A percentile compares a stretch with the other conserved stretches of the same genome.
These are phyloP conservation scores for Loxodonta africana DNA, from an alignment of 2,113 vertebrate species.

Conservation along the genomic window DNA sequence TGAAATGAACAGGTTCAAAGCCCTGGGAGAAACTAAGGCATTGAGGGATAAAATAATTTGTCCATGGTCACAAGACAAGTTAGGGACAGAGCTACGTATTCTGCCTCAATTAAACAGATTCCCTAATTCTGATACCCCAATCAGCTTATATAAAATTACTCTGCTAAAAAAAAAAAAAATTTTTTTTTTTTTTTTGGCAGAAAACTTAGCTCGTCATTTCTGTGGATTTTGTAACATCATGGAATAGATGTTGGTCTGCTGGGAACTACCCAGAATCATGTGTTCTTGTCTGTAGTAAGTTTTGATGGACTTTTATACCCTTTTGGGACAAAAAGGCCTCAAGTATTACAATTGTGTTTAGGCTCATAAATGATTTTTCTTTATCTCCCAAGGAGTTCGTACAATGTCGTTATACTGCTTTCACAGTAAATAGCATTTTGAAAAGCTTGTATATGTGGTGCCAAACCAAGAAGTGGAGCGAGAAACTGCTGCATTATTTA, in stretches of 20 bases:
- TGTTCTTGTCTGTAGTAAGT: not conserved
- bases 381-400: not conserved
- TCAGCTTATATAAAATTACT: not conserved
- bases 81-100: not conserved
- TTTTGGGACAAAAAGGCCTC: not conserved
- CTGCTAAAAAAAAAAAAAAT: too few species aligned
- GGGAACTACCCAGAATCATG: not conserved
- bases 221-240: not conserved
- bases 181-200: too few species aligned
- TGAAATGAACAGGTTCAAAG: too few species aligned
- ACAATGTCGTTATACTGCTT: not conserved
- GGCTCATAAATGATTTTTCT: conserved; percentile 8
- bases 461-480: conserved; percentile 3
- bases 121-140: not conserved
- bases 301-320: conserved; percentile 20
- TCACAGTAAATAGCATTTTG: conserved; percentile 23
- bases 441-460: not conserved
- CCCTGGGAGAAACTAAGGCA: not conserved
- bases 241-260: not conserved
- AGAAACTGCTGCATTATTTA: conserved; percentile 35
- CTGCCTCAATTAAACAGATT: not conserved
- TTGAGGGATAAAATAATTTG: conserved; percentile 25
- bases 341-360: not conserved
- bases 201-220: not conserved
- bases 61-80: not conserved